Base-by-base conservation (phyloP, 2,113 vertebrate genomes). In the Ophthalmolycus amberensis region DNA sequence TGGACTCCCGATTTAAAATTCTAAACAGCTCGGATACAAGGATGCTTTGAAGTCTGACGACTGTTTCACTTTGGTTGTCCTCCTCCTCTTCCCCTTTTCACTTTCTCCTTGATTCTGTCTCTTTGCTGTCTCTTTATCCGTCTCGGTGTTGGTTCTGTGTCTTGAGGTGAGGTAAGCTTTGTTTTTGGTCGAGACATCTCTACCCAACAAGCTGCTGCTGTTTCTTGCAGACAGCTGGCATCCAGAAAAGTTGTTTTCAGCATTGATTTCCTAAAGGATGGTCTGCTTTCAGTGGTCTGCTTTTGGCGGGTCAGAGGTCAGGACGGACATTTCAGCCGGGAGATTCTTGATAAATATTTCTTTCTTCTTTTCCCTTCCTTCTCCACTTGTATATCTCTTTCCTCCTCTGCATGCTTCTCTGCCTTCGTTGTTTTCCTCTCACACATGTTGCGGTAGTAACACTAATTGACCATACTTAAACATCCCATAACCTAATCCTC, bases 1-100 rank as follows among this genome's bases (percentile, higher is more conserved):
- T 82, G 87, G 89, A 90, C 76, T 81, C 81, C 67, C 50, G 83
- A 90, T 87, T 85, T 90, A 52, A 88, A 92, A 90, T 85, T 90
- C 87, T 85, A 93, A 93, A 92, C 91, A 94, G 90, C 92, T 91
- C 83, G 80, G 89, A 90, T 91, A 87, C 85, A 90, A 91, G 76
- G 84, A 84, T 0, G 37, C 93, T 93, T 94, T 94, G 91, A 93
- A 89, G 90, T 88, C 65, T 82, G 86, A 82, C 69, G 77, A 89
- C 85, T 84, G 85, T 74, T 90, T 90, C 80, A 75, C 83, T 85
- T 82, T 73, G 78, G 56, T 77, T 79, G 69, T 82, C 65, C 74
- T 68, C 81, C 56, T 62, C 65, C 11, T 6, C 10, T 32, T 34
- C 38, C 46, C 64, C 14, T 60, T 63, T 77, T 80, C 37, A 70